Conservation (phyloP, 2,113 vertebrate genomes). For the Emydocephalus ijimae region DNA sequence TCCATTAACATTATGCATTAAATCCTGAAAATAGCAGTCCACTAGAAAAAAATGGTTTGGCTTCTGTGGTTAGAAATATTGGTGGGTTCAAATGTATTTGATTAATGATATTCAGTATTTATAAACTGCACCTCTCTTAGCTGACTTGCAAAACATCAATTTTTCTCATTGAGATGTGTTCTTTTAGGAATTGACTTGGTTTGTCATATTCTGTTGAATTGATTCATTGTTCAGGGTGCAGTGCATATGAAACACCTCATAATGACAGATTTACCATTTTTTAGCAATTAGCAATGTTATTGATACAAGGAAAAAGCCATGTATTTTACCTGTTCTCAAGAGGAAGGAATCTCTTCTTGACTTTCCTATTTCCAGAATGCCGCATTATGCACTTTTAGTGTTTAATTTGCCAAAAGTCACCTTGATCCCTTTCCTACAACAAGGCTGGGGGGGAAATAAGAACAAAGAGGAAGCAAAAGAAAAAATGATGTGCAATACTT, state of each 20-base stretch:
- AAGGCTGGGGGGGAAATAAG: background rate
- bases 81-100: background rate
- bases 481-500: background rate
- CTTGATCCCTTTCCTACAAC: background rate
- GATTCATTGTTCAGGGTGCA: background rate
- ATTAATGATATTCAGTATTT: background rate
- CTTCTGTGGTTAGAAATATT: background rate
- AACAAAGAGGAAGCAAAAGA: background rate
- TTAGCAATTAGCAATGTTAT: background rate
- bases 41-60: background rate
- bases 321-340: background rate
- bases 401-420: background rate
- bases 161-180: background rate
- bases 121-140: background rate
- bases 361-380: background rate
- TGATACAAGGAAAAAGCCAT: background rate
- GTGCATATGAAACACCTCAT: too few relatives aligned
- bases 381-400: background rate
- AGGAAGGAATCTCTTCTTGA: background rate
- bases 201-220: background rate
- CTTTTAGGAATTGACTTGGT: background rate
- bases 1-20: background rate
- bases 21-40: background rate
- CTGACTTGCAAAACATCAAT: background rate
- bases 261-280: background rate